Base-by-base conservation (phyloP, 2,797 vertebrate genomes). In the Chaetophractus vellerosus region DNA sequence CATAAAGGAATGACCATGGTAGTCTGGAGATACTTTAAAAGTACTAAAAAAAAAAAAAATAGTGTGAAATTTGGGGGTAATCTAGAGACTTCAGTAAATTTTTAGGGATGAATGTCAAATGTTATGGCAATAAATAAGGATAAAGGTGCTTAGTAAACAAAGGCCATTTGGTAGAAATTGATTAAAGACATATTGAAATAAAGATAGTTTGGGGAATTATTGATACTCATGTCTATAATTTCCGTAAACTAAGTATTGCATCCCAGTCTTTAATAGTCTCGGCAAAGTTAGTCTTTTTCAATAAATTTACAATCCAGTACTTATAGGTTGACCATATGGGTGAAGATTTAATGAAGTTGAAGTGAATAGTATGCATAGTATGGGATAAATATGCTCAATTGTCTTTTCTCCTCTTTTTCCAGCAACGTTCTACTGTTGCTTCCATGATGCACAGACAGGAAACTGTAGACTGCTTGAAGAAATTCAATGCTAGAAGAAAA, bases 391-490 rank as follows among this genome's bases (percentile, higher is more conserved):
- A 23, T 81, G 45, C 1, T 71, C 88, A 1, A 0, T 78, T 55
- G 23, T 52, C 45, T 90, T 2, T 91, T 96, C 33, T 94, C 41
- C 82, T 98, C 48, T 97, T 94, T 91, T 91, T 97, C 93, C 97
- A 99, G 99, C 99, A 99, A 99, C 99, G 99, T 96, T 99, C 99
- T 97, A 99, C 99, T 72, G 99, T 99, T 98, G 99, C 99, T 24
- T 99, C 99, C 94, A 99, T 99, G 99, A 99, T 99, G 99, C 99
- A 99, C 99, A 99, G 99, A 88, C 99, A 99, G 98, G 99, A 99
- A 98, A 99, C 99, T 28, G 99, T 99, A 96, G 99, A 99, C 97
- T 99, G 99, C 98, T 98, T 99, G 98, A 99, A 99, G 99, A 99
- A 99, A 93, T 99, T 99, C 97, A 99, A 99, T 31, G 99, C 99